A percentile compares a stretch with the other conserved stretches of the same genome.
phyloP scores from a whole-genome alignment of 1,140 invertebrate genomes.

The Phenacoccus solenopsis region DNA sequence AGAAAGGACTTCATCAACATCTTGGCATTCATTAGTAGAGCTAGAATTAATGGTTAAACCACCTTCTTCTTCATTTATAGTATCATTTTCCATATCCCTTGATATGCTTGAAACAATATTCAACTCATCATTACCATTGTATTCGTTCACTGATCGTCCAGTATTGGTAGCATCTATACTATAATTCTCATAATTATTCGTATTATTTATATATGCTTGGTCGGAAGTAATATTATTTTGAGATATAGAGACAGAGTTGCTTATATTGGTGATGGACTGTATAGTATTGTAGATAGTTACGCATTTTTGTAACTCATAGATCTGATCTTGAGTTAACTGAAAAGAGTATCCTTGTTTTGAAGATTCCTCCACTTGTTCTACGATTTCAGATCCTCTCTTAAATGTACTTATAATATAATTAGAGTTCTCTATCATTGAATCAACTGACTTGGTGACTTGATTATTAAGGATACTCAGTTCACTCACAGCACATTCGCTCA shows the following conservation, averaged over 20 bases:
- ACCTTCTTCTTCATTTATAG: too few species aligned
- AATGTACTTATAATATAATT: background rate
- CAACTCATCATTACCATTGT: too few species aligned
- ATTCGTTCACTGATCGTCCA: too few species aligned
- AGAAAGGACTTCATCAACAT: too few species aligned
- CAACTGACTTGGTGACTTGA: background rate
- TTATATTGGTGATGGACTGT: background rate
- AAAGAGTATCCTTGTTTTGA: background rate
- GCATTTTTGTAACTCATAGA: background rate
- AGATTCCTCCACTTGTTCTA: background rate
- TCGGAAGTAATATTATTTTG: too few species aligned
- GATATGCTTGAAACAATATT: too few species aligned
- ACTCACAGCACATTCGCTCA: background rate
- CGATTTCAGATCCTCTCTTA: background rate
- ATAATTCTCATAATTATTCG: too few species aligned
- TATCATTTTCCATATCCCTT: too few species aligned
- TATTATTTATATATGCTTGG: too few species aligned
- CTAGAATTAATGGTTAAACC: too few species aligned
- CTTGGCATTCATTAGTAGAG: too few species aligned
- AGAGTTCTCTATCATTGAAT: background rate
- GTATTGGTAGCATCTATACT: too few species aligned
- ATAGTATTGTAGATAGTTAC: background rate
- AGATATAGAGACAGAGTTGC: background rate
- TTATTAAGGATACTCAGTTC: background rate
- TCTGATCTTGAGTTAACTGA: background rate